Percentiles rank a stretch among this genome's conserved stretches.
These are phyloP conservation scores for Pollenia griseotomentosa DNA, from an alignment of 2,888 invertebrate genomes.

Conservation along the genomic window DNA sequence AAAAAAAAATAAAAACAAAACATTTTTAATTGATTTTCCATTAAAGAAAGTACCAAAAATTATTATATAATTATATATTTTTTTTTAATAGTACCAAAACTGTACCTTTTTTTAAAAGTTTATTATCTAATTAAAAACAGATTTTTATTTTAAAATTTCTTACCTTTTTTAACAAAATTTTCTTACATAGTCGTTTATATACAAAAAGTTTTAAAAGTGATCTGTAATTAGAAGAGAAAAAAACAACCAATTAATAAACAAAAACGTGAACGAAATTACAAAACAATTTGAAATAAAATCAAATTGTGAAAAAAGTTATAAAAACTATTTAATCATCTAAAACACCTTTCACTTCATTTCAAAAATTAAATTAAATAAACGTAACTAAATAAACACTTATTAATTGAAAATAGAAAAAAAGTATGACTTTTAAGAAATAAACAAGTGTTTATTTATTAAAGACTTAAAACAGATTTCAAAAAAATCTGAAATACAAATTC, in stretches of 20 bases:
- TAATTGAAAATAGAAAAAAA: not conserved
- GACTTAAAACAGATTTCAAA: not conserved
- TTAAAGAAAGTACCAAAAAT: too few species aligned
- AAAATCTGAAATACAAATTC: too few species aligned
- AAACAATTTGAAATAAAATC: not conserved
- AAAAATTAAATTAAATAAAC: slow-evolving; percentile 45
- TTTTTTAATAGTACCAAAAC: too few species aligned
- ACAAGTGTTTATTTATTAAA: slow-evolving; percentile 16
- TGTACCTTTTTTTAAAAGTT: too few species aligned
- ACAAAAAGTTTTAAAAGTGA: not conserved
- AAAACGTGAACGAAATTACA: not conserved
- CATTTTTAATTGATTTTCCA: too few species aligned
- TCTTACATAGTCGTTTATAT: not conserved
- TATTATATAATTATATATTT: too few species aligned
- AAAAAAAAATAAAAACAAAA: too few species aligned
- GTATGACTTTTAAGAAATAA: not conserved
- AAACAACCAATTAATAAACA: not conserved
- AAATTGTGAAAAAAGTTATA: not conserved
- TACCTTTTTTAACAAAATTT: slow-evolving; percentile 32
- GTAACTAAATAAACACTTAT: slow-evolving; percentile 29
- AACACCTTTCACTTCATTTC: slow-evolving; percentile 62
- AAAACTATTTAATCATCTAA: slow-evolving; percentile 19
- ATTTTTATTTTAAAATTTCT: not conserved
- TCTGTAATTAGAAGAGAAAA: slow-evolving; percentile 23
- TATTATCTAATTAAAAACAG: too few species aligned